Evolutionary conservation across 2,888 invertebrate genomes (phyloP).

Genomic region (Apomyelois bistriatella): DNA sequence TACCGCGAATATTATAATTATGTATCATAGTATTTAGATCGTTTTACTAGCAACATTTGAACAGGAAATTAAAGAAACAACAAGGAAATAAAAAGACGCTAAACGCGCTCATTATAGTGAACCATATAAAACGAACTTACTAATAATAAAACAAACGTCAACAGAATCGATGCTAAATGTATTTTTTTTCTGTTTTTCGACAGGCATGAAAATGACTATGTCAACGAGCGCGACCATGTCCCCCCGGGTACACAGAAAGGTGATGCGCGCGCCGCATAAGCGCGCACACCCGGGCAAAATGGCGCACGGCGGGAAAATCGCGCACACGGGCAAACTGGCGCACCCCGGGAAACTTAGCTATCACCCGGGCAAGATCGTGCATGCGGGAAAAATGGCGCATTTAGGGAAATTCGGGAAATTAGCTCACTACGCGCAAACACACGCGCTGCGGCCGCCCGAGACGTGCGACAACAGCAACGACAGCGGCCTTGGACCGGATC

Average conservation of each 20-base stretch:
- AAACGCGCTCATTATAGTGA: not conserved
- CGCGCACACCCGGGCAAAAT: conserved; percentile 73
- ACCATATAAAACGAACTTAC: not conserved
- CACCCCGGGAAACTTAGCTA: conserved; percentile 55
- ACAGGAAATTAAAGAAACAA: not conserved
- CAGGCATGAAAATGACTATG: conserved; percentile 88
- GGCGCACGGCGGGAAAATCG: conserved; percentile 67
- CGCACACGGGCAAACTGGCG: conserved; percentile 64
- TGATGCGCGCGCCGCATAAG: conserved; percentile 84
- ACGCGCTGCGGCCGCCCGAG: conserved; percentile 70
- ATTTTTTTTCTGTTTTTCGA: conserved; percentile 57
- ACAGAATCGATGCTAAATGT: conserved; percentile 26
- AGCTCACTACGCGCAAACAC: conserved; percentile 67
- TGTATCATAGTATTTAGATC: too few relatives aligned
- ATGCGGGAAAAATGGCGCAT: conserved; percentile 61
- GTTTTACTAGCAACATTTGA: not conserved
- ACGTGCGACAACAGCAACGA: conserved; percentile 94
- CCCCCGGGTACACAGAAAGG: conserved; percentile 83
- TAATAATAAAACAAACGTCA: not conserved
- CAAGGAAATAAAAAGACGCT: conserved; percentile 1
- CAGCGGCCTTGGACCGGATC: conserved; percentile 92
- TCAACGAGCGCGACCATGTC: conserved; percentile 84
- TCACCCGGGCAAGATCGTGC: conserved; percentile 41
- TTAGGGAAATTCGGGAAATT: conserved; percentile 55
- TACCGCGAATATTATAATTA: too few relatives aligned